Evolutionary conservation across 2,888 invertebrate genomes (phyloP).

Genomic region (Metalampra italica): DNA sequence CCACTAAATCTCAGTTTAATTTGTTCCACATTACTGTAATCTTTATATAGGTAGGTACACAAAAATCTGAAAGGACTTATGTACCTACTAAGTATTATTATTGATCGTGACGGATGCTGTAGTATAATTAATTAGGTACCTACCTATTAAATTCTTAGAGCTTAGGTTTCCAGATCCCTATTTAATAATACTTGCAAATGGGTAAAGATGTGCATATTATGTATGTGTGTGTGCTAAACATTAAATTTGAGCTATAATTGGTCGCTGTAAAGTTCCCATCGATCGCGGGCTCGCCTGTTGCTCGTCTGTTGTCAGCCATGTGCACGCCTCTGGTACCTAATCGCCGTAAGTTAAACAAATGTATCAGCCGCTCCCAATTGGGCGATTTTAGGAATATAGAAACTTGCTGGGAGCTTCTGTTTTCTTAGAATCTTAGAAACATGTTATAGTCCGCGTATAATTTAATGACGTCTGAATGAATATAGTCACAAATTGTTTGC

Average conservation of each 20-base stretch:
- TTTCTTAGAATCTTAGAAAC: slow-evolving; percentile 32
- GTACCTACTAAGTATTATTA: too few relatives aligned
- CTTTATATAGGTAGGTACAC: too few relatives aligned
- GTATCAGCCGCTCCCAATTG: slow-evolving; percentile 40
- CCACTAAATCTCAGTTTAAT: too few relatives aligned
- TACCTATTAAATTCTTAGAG: too few relatives aligned
- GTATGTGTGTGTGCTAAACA: neutral
- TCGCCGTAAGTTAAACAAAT: slow-evolving; percentile 67
- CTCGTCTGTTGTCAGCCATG: slow-evolving; percentile 62
- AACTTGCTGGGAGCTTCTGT: slow-evolving; percentile 40
- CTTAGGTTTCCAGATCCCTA: too few relatives aligned
- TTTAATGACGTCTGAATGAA: too few relatives aligned
- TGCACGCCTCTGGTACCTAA: slow-evolving; percentile 49
- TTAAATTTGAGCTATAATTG: slow-evolving; percentile 46
- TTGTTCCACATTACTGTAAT: too few relatives aligned
- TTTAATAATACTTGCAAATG: too few relatives aligned
- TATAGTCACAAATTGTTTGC: too few relatives aligned
- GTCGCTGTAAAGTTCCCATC: slow-evolving; percentile 43
- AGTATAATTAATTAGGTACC: too few relatives aligned
- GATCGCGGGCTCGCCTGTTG: slow-evolving; percentile 44
- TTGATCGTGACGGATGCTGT: too few relatives aligned
- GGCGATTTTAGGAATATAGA: slow-evolving; percentile 59
- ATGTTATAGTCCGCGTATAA: slow-evolving; percentile 18
- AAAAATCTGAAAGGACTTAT: too few relatives aligned
- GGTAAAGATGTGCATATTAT: slow-evolving; percentile 1